Conservation (phyloP, 2,113 vertebrate genomes). For the human region GRCh38 chr3:35680001-35680500, state of each 20-base stretch:
- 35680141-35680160: not conserved
- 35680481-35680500: constrained; percentile 43
- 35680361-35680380: not conserved
- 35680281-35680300: not conserved
- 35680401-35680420: constrained; percentile 37
- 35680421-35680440: constrained; percentile 22
- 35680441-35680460: constrained; percentile 38
- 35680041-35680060: not conserved
- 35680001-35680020: not conserved
- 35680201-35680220: not conserved
- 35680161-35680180: not conserved
- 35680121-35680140: not conserved
- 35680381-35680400: not conserved
- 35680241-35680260: not conserved
- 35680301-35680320: not conserved
- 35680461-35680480: constrained; percentile 18
- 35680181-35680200: not conserved
- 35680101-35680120: not conserved
- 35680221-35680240: constrained; percentile 23
- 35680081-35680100: not conserved
- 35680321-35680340: not conserved
- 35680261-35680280: not conserved
- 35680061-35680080: not conserved
- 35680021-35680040: not conserved
- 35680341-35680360: not conserved